A percentile compares a stretch with the other conserved stretches of the same genome.
These are phyloP conservation scores for Tribolium madens DNA, from an alignment of 1,140 invertebrate species.

Conservation along the genomic window DNA sequence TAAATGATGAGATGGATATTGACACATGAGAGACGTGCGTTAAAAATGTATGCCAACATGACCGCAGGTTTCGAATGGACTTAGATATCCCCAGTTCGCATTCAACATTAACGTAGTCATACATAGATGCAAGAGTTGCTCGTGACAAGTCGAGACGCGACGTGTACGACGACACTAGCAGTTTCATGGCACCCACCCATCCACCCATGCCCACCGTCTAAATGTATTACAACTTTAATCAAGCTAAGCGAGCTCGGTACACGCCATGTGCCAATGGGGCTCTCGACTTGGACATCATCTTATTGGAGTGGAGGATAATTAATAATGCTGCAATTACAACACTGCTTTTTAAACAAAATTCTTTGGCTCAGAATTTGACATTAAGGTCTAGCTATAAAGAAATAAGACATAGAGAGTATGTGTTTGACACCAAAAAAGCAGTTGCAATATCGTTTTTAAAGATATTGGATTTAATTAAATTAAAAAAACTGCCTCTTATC, in stretches of 20 bases:
- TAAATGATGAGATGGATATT: slow-evolving; percentile 48
- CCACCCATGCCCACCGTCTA: slow-evolving; percentile 42
- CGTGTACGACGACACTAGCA: slow-evolving; percentile 30
- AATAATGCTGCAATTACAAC: slow-evolving; percentile 19
- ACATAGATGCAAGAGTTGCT: slow-evolving; percentile 39
- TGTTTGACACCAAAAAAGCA: no score
- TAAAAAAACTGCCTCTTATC: no score
- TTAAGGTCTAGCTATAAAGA: no score
- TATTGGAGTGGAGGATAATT: slow-evolving; percentile 37
- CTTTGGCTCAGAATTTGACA: no score
- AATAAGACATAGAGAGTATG: no score
- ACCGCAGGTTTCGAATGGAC: slow-evolving; percentile 39
- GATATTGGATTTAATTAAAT: no score
- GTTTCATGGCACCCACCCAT: slow-evolving; percentile 44
- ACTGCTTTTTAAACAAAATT: background rate
- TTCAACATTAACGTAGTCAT: slow-evolving; percentile 48
- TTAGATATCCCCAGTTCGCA: slow-evolving; percentile 38
- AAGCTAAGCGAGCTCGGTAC: slow-evolving; percentile 48
- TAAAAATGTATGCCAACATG: slow-evolving; percentile 48
- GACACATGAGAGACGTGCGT: slow-evolving; percentile 45
- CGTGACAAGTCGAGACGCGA: slow-evolving; percentile 33
- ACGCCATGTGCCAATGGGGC: slow-evolving; percentile 26
- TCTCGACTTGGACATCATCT: slow-evolving; percentile 35
- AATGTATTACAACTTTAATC: slow-evolving; percentile 51
- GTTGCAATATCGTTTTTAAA: no score